A percentile compares a stretch with the other conserved stretches of the same genome.
Conservation (phyloP, 2,888 invertebrate genomes). For the Piscicola geometra region DNA sequence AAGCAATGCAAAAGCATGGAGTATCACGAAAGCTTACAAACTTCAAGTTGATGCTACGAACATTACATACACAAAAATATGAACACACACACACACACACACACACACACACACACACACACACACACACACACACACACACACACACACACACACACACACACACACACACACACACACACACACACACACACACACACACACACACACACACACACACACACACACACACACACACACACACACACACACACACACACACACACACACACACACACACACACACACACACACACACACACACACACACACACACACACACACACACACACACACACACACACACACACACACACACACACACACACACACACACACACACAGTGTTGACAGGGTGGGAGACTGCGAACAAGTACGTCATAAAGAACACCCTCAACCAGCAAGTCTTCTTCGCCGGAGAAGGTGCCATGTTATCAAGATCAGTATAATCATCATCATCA, state of each 20-base stretch:
- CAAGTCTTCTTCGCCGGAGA: constrained; percentile 53
- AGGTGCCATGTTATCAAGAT: constrained; percentile 44
- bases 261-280: constrained; percentile 10
- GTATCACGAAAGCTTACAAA: no score
- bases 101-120: constrained; percentile 33
- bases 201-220: constrained; percentile 19
- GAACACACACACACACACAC: constrained; percentile 30
- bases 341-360: constrained; percentile 13
- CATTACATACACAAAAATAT: constrained; percentile 35
- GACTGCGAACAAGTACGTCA: constrained; percentile 49
- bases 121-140: constrained; percentile 36
- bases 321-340: constrained; percentile 9
- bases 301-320: constrained; percentile 24
- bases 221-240: constrained; percentile 8
- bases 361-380: constrained; percentile 38
- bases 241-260: constrained; percentile 20
- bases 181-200: constrained; percentile 19
- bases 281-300: constrained; percentile 17
- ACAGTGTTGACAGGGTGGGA: constrained; percentile 51
- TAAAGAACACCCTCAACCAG: constrained; percentile 50
- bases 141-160: constrained; percentile 34
- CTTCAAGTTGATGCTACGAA: no score
- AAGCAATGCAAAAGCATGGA: no score
- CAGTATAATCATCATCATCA: background rate
- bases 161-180: constrained; percentile 35